Evolutionary conservation across 2,888 invertebrate genomes (phyloP), one percentile per base, ranked within the genome.

Genomic region (Melitaea athalia): DNA sequence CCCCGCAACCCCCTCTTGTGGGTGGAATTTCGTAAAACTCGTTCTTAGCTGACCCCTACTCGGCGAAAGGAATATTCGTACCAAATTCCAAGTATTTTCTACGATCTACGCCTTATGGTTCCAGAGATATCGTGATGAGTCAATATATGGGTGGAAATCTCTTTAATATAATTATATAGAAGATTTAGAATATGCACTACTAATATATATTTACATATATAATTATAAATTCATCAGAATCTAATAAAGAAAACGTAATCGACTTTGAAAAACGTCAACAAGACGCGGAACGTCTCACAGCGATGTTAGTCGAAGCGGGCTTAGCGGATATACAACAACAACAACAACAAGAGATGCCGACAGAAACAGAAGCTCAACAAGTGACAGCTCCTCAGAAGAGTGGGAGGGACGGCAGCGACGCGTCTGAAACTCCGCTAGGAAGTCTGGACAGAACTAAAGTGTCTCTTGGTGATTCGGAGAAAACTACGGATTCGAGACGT

Each of bases 361-460:
- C 55, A 38, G 64, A 12, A 59, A 38, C 55, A 10, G 69, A 64
- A 24, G n/a, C 45, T 2, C 55, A 17, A 5, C 57, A 38, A 33
- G 24, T 59, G 1, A 62, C 61, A 6, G 14, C 33, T n/a, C 42
- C 57, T 10, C 57, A 57, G 57, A 57, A 15, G 15, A 14, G 55
- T 15, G 3, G 42, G 70, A 7, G 68, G 75, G 31, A 71, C 55
- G 1, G 67, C 0, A 86, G 86, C 67, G 83, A 81, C 0, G 72
- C 78, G 6, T 82, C 85, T 0, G 91, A 91, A 65, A 87, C 91
- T 0, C 89, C 79, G 0, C 68, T 90, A 31, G 92, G 92, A 3
- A 92, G 92, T 68, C 72, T 91, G 17, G 92, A 92, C 66, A 80
- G 92, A 17, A 92, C 92, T 0, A 87, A 85, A 69, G 91, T 92